Conservation (phyloP, 2,797 vertebrate genomes). For the Bucorvus abyssinicus region DNA sequence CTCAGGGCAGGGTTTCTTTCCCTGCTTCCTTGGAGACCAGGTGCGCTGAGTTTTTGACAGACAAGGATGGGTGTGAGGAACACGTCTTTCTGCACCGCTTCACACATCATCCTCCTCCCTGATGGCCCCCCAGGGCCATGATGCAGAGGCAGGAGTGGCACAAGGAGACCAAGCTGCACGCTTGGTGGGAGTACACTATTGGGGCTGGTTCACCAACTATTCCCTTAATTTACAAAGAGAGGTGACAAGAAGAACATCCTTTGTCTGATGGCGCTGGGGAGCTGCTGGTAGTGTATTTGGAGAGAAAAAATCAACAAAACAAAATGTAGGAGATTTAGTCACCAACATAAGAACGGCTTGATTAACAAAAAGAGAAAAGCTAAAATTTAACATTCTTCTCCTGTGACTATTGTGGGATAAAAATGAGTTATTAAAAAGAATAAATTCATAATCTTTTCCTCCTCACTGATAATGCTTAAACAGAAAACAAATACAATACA, state of each 20-base stretch:
- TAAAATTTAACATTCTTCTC: neutral
- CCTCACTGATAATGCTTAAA: neutral
- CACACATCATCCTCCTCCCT: neutral
- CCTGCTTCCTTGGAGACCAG: neutral
- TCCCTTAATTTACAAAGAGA: neutral
- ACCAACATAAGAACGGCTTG: neutral
- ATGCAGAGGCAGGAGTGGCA: neutral
- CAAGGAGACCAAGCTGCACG: neutral
- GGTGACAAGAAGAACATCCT: neutral
- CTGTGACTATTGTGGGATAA: neutral
- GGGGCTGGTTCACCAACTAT: neutral
- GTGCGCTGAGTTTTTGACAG: neutral
- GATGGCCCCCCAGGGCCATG: rapidly evolving
- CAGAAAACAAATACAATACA: neutral
- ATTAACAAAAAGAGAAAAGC: neutral
- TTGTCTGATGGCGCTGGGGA: neutral
- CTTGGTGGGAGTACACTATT: rapidly evolving
- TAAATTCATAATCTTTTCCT: neutral
- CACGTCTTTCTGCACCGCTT: neutral
- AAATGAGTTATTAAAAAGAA: neutral
- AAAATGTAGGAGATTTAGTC: neutral
- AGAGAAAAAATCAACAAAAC: neutral
- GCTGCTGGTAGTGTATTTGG: neutral
- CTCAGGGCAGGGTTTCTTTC: neutral
- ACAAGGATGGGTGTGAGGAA: neutral